Evolutionary conservation across 2,113 vertebrate genomes (phyloP).

Genomic region (Poeciliopsis turrubarensis): DNA sequence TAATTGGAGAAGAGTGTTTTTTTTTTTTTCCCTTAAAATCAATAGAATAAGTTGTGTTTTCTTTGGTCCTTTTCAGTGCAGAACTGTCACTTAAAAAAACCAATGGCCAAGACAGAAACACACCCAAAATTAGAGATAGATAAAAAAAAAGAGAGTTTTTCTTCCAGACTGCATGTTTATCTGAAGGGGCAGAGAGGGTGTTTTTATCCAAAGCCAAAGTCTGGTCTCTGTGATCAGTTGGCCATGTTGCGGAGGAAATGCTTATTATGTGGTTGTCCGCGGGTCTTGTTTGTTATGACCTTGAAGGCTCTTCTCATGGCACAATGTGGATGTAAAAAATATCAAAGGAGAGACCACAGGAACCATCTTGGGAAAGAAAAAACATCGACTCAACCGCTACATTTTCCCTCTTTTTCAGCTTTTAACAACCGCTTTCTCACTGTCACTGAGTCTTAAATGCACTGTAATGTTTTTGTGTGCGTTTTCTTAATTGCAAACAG

Average conservation of each 20-base stretch:
- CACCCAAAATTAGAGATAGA: slow-evolving; percentile 48
- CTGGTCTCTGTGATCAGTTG: slow-evolving; percentile 64
- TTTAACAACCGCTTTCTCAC: slow-evolving; percentile 22
- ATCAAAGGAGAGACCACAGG: slow-evolving; percentile 60
- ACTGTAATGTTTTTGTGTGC: slow-evolving; percentile 11
- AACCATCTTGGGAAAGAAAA: slow-evolving; percentile 43
- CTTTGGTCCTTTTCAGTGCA: background rate
- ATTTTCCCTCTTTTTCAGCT: slow-evolving; percentile 32
- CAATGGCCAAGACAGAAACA: slow-evolving; percentile 33
- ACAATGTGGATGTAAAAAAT: slow-evolving; percentile 31
- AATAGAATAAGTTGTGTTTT: background rate
- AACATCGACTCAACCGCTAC: slow-evolving; percentile 34
- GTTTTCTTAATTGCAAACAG: background rate
- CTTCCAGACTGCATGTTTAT: slow-evolving; percentile 57
- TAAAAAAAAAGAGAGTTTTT: background rate
- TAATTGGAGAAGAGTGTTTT: background rate
- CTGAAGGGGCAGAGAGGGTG: slow-evolving; percentile 41
- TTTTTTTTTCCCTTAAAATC: background rate
- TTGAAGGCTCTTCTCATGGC: slow-evolving; percentile 69
- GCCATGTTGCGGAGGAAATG: slow-evolving; percentile 67
- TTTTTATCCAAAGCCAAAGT: slow-evolving; percentile 61
- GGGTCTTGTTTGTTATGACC: slow-evolving; percentile 73
- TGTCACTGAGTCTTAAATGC: slow-evolving; percentile 10
- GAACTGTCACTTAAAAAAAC: background rate
- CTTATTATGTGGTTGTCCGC: slow-evolving; percentile 67